A percentile compares a stretch with the other conserved stretches of the same genome.
Conservation (phyloP, 35 echinoderm and acorn worm species). For the Heliocidaris erythrogramma region DNA sequence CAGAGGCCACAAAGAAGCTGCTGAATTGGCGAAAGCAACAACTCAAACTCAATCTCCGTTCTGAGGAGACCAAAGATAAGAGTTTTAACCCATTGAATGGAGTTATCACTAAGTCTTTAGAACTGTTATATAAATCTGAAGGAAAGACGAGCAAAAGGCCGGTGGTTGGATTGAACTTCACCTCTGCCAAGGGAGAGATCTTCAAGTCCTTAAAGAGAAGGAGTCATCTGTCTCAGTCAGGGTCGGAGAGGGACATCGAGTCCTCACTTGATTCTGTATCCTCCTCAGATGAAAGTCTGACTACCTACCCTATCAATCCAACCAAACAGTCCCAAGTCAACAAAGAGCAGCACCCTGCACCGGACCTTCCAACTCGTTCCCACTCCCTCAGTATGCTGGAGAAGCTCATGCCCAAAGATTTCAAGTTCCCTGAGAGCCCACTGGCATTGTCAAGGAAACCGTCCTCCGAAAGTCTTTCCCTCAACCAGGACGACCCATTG, state of each 20-base stretch:
- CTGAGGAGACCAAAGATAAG: background rate
- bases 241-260: constrained; percentile 38
- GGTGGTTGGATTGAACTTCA: constrained; percentile 62
- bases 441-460: background rate
- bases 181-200: constrained; percentile 68
- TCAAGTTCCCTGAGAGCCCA: background rate
- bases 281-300: constrained; percentile 90
- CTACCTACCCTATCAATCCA: constrained; percentile 70
- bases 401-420: constrained; percentile 36
- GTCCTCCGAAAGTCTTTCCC: constrained; percentile 29
- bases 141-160: constrained; percentile 50
- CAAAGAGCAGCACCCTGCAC: background rate
- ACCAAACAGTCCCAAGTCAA: constrained; percentile 4
- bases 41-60: constrained; percentile 21
- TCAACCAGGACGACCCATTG: background rate
- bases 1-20: constrained; percentile 29
- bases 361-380: background rate
- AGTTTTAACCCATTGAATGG: background rate
- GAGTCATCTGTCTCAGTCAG: background rate
- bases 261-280: constrained; percentile 84
- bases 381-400: constrained; percentile 21
- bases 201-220: constrained; percentile 26
- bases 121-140: constrained; percentile 28
- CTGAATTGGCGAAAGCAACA: constrained; percentile 15
- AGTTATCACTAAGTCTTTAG: constrained; percentile 16